Conservation (phyloP, 2,113 vertebrate species). For the Sula dactylatra region DNA sequence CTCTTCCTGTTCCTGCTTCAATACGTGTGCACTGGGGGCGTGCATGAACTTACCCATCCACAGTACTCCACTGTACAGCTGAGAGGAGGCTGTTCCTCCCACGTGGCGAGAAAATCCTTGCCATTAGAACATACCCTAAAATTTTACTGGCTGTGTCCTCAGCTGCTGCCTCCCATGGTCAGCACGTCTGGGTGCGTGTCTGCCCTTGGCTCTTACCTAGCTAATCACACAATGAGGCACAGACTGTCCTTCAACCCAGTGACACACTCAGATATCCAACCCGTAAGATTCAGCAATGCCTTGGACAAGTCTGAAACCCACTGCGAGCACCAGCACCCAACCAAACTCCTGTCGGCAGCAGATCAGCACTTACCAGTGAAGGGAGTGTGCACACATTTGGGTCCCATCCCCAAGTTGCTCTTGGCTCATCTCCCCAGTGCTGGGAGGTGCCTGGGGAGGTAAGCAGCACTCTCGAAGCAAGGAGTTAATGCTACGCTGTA, state of each 20-base stretch:
- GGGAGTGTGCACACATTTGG: neutral
- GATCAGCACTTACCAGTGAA: neutral
- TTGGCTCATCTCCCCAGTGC: neutral
- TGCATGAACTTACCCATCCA: neutral
- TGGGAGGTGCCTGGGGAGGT: neutral
- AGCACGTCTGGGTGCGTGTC: fast-evolving
- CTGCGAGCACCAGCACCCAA: neutral
- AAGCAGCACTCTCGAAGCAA: neutral
- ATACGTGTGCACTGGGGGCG: neutral
- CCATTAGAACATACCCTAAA: neutral
- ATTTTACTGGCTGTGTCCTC: neutral
- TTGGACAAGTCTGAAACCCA: neutral
- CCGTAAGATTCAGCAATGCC: neutral
- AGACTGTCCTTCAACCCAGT: neutral
- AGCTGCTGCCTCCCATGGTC: neutral
- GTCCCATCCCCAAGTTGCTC: neutral
- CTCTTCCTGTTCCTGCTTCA: neutral
- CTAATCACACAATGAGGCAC: neutral
- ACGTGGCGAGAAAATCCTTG: neutral
- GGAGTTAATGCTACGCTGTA: neutral
- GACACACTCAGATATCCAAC: neutral
- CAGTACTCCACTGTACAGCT: neutral
- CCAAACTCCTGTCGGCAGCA: neutral
- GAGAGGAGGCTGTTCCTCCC: neutral
- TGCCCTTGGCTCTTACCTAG: neutral